Percentiles rank a stretch among this genome's conserved stretches.
Conservation (phyloP, 2,797 vertebrate species). For the Gymnothorax javanicus region DNA sequence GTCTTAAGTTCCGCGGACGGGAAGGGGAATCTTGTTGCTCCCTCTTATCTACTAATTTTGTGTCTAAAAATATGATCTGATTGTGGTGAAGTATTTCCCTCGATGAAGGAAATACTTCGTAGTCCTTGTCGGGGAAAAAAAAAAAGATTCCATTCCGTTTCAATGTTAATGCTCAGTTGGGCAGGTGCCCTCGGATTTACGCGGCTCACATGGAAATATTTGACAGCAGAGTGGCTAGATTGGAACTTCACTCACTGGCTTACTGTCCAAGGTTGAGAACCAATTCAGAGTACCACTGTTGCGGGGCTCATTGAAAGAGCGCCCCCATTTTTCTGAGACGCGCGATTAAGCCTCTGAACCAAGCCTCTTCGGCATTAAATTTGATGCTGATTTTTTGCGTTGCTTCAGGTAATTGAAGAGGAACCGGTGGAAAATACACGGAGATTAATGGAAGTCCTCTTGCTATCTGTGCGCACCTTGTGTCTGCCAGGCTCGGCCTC, state of each 20-base stretch:
- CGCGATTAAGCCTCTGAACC: not conserved
- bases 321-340: not conserved
- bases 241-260: no score
- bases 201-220: not conserved
- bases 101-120: not conserved
- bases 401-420: not conserved
- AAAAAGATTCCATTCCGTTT: not conserved
- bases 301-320: not conserved
- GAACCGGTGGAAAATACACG: not conserved
- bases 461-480: no score
- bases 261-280: no score
- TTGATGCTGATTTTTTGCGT: not conserved
- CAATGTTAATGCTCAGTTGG: not conserved
- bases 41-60: not conserved
- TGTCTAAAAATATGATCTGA: not conserved
- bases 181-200: not conserved
- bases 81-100: not conserved
- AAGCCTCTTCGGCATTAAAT: not conserved
- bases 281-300: no score
- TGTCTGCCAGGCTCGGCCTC: no score
- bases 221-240: not conserved
- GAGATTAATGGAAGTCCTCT: not conserved
- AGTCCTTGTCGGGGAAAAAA: not conserved
- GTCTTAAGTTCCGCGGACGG: slow-evolving; percentile 5
- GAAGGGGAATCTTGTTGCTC: not conserved